Evolutionary conservation across 2,888 invertebrate genomes (phyloP), one percentile per base, ranked within the genome.

Genomic region (Catotricha subobsoleta): DNA sequence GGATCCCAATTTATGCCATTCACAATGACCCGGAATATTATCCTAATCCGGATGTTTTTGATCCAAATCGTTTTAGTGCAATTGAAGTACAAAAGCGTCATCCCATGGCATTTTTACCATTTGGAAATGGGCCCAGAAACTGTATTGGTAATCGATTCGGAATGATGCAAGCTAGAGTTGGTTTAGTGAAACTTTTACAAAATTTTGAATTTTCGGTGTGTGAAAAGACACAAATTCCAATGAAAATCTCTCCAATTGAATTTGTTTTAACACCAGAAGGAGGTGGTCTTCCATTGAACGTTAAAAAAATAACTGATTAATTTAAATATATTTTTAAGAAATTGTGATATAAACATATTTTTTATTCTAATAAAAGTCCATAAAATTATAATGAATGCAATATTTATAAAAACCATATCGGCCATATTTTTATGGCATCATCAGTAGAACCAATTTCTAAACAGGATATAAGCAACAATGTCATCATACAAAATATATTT

Each of bases 71-170:
- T 30, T 63, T 62, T 48, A 47, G 42, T 6, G 45, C 48, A 1
- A 52, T 53, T 40, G 48, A 51, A 19, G 49, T 51, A 41, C 27
- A 42, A 6, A 48, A 49, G 21, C 47, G 51, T 21, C 45, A 49
- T 37, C 47, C 51, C 2, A 55, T 47, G 41, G 39, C 52, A 5
- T 57, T 49, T 43, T 40, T 57, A 30, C 56, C 57, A 4, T 59
- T 56, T 42, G 57, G 57, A 8, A 56, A 55, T 29, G 57, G 59
- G 6, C 57, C 56, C 0, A 45, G 55, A 23, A 45, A 44, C 31
- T 60, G 60, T 40, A 57, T 61, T 42, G 60, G 58, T 0, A 15
- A 55, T n/a, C 48, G 61, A n/a, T 60, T 61, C 46, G 59, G 57
- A 3, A 53, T 56, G 48, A 55, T 61, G 54, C 57, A 60, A 43